Percentiles rank a stretch among this genome's conserved stretches.
Evolutionary conservation across 2,113 vertebrate species (phyloP).

Genomic region (Grammomys dolichurus): DNA sequence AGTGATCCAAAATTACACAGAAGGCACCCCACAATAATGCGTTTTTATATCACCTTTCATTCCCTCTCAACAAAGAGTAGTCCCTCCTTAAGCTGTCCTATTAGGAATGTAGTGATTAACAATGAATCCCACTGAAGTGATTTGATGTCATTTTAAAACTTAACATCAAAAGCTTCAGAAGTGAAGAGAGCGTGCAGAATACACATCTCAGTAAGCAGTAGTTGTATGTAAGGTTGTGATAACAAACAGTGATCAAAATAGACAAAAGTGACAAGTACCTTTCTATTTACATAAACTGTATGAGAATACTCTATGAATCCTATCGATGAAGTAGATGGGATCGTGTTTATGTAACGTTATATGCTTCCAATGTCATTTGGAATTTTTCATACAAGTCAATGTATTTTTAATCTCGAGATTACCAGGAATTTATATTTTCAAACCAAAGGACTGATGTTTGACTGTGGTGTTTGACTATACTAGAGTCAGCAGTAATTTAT

Average conservation of each 20-base stretch:
- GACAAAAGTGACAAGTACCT: not conserved
- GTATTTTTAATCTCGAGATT: not conserved
- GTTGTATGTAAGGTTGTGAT: not conserved
- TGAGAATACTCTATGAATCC: not conserved
- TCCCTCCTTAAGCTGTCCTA: constrained; percentile 44
- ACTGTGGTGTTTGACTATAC: not conserved
- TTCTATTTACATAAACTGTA: constrained; percentile 36
- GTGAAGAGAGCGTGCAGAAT: not conserved
- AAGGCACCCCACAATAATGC: not conserved
- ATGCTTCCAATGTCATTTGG: not conserved
- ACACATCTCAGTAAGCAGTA: not conserved
- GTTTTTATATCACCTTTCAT: constrained; percentile 68
- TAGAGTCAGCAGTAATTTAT: not conserved
- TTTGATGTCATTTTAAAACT: constrained; percentile 42
- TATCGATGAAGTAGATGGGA: not conserved
- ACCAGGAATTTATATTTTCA: constrained; percentile 36
- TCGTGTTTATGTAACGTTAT: not conserved
- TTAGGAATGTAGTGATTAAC: constrained; percentile 47
- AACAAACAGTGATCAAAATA: constrained; percentile 46
- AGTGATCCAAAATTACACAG: constrained; percentile 75
- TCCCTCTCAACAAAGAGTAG: constrained; percentile 15
- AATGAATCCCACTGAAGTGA: constrained; percentile 37
- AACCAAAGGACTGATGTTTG: constrained; percentile 24
- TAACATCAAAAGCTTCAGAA: constrained; percentile 10
- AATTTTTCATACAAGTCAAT: not conserved